A percentile compares a stretch with the other conserved stretches of the same genome.
phyloP scores from a whole-genome alignment of 30 jellyfish, hydroid and myxozoan species.

The Hydractinia symbiolongicarpus region DNA sequence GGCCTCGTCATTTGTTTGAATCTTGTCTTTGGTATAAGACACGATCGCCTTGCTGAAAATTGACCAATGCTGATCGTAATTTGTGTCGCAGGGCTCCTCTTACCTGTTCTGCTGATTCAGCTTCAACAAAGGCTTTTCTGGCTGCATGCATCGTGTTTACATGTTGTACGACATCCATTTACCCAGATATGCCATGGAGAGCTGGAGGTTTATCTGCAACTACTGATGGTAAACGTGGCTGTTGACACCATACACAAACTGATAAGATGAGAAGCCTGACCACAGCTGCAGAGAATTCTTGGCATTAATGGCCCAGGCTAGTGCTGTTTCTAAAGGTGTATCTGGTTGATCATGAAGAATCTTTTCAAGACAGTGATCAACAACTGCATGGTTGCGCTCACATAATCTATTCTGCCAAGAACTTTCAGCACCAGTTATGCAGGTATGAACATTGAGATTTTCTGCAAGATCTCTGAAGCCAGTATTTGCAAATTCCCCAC shows the following conservation, averaged over 20 bases:
- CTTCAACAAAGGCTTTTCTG: constrained; percentile 15
- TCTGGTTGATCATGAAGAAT: not conserved
- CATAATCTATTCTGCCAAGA: too few species aligned
- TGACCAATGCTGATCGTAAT: constrained; percentile 21
- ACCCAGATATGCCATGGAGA: constrained; percentile 29
- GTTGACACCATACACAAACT: constrained; percentile 44
- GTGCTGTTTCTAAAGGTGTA: constrained; percentile 4
- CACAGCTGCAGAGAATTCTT: constrained; percentile 36
- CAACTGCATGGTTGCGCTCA: too few species aligned
- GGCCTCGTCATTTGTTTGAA: constrained; percentile 36
- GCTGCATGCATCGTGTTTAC: constrained; percentile 52
- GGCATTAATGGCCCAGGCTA: constrained; percentile 49
- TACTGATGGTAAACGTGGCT: constrained; percentile 36
- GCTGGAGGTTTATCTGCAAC: constrained; percentile 34
- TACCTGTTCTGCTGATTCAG: constrained; percentile 40
- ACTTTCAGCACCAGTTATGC: too few species aligned
- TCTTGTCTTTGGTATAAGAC: constrained; percentile 34
- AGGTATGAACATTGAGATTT: not conserved
- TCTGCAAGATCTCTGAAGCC: constrained; percentile 27
- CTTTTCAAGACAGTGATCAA: constrained; percentile 9
- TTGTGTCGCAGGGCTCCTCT: constrained; percentile 45
- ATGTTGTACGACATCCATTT: constrained; percentile 28
- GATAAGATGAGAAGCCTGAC: constrained; percentile 33
- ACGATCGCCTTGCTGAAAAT: constrained; percentile 27
- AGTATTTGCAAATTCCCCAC: constrained; percentile 41